phyloP scores from a whole-genome alignment of 92 coral and sea anemone species.

The Micromussa lordhowensis region DNA sequence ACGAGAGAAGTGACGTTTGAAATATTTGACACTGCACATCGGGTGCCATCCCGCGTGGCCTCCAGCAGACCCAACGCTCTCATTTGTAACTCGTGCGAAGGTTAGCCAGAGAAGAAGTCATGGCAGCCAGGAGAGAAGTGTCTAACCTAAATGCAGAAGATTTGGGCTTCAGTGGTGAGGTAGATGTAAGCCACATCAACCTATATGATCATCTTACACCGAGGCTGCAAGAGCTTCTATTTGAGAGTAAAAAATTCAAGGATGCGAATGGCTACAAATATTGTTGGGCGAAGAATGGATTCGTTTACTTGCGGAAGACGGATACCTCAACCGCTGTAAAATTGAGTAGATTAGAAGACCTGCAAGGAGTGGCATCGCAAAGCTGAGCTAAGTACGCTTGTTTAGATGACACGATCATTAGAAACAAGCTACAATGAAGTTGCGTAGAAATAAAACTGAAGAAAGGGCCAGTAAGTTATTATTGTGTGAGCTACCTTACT shows the following conservation, averaged over 20 bases:
- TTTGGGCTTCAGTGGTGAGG: slow-evolving; percentile 20
- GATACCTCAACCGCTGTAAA: slow-evolving; percentile 25
- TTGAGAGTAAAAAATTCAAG: slow-evolving; percentile 28
- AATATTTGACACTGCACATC: neutral
- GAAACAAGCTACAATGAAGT: slow-evolving; percentile 10
- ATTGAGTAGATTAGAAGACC: slow-evolving; percentile 17
- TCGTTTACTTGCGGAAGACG: slow-evolving; percentile 31
- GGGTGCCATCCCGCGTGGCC: slow-evolving; percentile 12
- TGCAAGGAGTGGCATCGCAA: neutral
- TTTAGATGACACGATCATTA: slow-evolving; percentile 15
- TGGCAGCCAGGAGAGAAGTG: slow-evolving; percentile 16
- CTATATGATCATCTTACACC: slow-evolving; percentile 39
- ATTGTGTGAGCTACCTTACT: slow-evolving; percentile 24
- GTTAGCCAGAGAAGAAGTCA: slow-evolving; percentile 33
- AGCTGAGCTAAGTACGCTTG: slow-evolving; percentile 31
- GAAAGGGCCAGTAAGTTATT: slow-evolving; percentile 35
- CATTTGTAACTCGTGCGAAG: slow-evolving; percentile 28
- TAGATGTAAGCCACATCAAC: slow-evolving; percentile 33
- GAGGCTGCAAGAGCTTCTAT: slow-evolving; percentile 42
- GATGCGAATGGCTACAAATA: slow-evolving; percentile 35
- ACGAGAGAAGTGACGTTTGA: too few relatives aligned
- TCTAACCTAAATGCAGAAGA: slow-evolving; percentile 7
- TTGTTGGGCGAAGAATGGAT: slow-evolving; percentile 54
- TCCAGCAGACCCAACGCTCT: slow-evolving; percentile 27
- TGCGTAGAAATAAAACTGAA: slow-evolving; percentile 26